phyloP scores from a whole-genome alignment of 2,797 vertebrate species.

The Leucoraja ocellata region DNA sequence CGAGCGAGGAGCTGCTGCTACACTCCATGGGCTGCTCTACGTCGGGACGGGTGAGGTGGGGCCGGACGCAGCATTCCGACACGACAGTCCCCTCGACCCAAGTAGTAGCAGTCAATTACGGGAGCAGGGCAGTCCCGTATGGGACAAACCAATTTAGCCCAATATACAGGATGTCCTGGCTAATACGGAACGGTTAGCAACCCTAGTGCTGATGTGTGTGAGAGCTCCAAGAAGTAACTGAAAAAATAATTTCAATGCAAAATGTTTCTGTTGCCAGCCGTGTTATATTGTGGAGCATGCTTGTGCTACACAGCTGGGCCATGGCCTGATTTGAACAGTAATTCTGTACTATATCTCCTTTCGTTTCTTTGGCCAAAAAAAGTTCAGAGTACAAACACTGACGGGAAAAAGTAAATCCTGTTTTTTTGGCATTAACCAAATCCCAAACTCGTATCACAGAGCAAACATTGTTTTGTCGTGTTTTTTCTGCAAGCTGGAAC shows the following conservation, averaged over 20 bases:
- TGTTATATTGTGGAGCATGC: not conserved
- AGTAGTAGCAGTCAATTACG: too few species aligned
- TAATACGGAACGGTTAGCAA: not conserved
- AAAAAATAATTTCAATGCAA: not conserved
- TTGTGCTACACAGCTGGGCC: not conserved
- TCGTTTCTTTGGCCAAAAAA: not conserved
- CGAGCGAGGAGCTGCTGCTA: too few species aligned
- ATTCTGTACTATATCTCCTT: not conserved
- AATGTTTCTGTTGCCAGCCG: not conserved
- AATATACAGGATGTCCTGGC: not conserved
- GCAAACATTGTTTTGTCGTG: constrained; percentile 12
- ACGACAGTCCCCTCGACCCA: too few species aligned
- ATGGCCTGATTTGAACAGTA: not conserved
- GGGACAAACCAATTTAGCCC: too few species aligned
- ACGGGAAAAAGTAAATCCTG: not conserved
- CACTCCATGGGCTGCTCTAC: too few species aligned
- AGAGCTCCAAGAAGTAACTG: not conserved
- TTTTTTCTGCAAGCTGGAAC: not conserved
- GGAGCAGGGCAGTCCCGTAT: too few species aligned
- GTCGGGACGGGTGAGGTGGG: too few species aligned
- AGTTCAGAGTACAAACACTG: not conserved
- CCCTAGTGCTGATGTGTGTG: not conserved
- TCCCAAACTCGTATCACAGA: not conserved
- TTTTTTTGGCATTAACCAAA: not conserved
- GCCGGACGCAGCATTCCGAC: too few species aligned